Evolutionary conservation across 2,113 vertebrate genomes (phyloP).

Genomic region (Lycocorax pyrrhopterus): DNA sequence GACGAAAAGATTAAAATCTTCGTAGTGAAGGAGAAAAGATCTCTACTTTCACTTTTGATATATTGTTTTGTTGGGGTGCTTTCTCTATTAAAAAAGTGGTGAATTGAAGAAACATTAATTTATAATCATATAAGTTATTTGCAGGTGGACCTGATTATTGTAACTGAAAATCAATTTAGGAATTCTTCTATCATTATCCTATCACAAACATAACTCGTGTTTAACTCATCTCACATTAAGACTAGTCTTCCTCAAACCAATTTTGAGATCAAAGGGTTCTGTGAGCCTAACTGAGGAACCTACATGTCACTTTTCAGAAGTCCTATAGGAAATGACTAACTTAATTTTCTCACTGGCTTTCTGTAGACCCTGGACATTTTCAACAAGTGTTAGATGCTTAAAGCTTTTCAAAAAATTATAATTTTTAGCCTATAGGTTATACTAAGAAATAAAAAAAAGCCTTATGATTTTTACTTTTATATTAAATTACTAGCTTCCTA

Average conservation of each 20-base stretch:
- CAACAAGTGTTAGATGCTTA: neutral
- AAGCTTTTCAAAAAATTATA: neutral
- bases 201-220: neutral
- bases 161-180: neutral
- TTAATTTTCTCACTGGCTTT: neutral
- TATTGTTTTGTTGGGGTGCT: neutral
- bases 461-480: neutral
- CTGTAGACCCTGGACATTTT: neutral
- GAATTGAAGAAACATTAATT: neutral
- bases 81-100: neutral
- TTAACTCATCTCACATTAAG: neutral
- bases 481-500: neutral
- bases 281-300: neutral
- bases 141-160: neutral
- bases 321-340: neutral
- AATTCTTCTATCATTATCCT: neutral
- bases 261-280: neutral
- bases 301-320: neutral
- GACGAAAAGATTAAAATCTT: neutral
- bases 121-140: neutral
- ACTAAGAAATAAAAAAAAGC: neutral
- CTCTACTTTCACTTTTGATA: neutral
- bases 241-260: neutral
- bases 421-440: neutral
- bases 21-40: neutral